Conservation (phyloP, 2,797 vertebrate species). For the Adrianichthys oophorus region DNA sequence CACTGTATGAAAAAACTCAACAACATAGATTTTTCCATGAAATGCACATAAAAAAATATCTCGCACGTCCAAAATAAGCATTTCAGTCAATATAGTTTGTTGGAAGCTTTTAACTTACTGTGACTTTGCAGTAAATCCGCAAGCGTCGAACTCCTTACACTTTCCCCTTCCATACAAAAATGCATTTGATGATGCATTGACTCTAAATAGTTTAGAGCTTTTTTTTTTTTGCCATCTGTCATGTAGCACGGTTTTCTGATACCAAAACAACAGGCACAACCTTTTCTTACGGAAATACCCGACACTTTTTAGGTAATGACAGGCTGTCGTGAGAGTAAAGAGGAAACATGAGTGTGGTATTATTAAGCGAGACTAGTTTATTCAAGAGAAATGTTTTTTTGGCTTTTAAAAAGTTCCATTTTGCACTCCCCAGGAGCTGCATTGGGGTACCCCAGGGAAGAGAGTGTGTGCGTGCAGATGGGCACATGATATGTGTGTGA, state of each 20-base stretch:
- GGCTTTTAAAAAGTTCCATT: conserved; percentile 79
- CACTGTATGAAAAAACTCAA: conserved; percentile 14
- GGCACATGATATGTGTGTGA: conserved; percentile 45
- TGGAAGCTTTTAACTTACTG: conserved; percentile 25
- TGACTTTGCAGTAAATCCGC: conserved; percentile 34
- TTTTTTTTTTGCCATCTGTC: conserved; percentile 62
- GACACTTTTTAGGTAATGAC: conserved; percentile 71
- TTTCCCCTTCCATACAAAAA: conserved; percentile 51
- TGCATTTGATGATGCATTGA: conserved; percentile 63
- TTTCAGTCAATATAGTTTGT: conserved; percentile 33
- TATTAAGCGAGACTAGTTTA: conserved; percentile 76
- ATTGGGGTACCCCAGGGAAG: conserved; percentile 72
- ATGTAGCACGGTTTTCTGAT: conserved; percentile 60
- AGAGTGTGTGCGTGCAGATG: conserved; percentile 34
- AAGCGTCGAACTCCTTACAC: conserved; percentile 24
- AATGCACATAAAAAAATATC: conserved; percentile 41
- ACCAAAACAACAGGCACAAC: conserved; percentile 64
- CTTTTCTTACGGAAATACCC: conserved; percentile 57
- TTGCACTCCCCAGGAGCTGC: conserved; percentile 75
- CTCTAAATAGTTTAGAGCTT: conserved; percentile 63
- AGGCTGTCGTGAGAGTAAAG: conserved; percentile 63
- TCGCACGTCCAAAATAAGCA: conserved; percentile 41
- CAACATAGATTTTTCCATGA: conserved; percentile 43
- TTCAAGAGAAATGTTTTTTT: conserved; percentile 71
- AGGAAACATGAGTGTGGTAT: conserved; percentile 62